These are phyloP conservation scores for Lochmaea capreae DNA, from an alignment of 2,888 invertebrate genomes.

Conservation along the genomic window DNA sequence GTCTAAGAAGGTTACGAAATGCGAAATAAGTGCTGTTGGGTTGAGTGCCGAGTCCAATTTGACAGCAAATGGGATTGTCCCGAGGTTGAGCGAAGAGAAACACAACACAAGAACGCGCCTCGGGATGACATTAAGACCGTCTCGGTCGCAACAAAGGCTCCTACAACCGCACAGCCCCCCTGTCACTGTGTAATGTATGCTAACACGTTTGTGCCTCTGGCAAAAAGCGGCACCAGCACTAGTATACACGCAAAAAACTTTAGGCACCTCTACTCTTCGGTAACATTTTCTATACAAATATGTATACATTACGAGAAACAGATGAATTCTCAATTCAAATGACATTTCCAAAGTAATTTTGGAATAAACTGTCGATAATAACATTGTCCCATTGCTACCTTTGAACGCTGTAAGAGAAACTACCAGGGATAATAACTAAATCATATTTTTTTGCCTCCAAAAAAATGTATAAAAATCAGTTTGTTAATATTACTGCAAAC, in stretches of 20 bases:
- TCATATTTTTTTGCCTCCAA: no score
- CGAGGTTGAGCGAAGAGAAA: constrained; percentile 19
- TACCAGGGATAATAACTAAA: no score
- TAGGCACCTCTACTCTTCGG: constrained; percentile 32
- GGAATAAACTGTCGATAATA: neutral
- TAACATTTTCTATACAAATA: neutral
- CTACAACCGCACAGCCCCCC: constrained; percentile 57
- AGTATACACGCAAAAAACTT: constrained; percentile 39
- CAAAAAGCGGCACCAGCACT: constrained; percentile 26
- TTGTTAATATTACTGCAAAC: no score
- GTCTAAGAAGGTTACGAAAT: constrained; percentile 9
- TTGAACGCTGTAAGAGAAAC: no score
- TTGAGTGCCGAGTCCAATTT: constrained; percentile 56
- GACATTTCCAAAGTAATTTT: neutral
- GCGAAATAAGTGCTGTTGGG: constrained; percentile 21
- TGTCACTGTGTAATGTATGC: constrained; percentile 66
- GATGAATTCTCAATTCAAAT: no score
- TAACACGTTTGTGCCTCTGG: constrained; percentile 63
- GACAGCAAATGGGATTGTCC: constrained; percentile 63
- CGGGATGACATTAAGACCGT: constrained; percentile 65
- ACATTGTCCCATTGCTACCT: no score
- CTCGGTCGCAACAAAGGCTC: constrained; percentile 64
- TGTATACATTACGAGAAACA: no score
- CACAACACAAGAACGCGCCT: constrained; percentile 58
- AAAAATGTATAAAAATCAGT: no score